Evolutionary conservation across 2,888 invertebrate genomes (phyloP).

Genomic region (Eugnorisma glareosa): DNA sequence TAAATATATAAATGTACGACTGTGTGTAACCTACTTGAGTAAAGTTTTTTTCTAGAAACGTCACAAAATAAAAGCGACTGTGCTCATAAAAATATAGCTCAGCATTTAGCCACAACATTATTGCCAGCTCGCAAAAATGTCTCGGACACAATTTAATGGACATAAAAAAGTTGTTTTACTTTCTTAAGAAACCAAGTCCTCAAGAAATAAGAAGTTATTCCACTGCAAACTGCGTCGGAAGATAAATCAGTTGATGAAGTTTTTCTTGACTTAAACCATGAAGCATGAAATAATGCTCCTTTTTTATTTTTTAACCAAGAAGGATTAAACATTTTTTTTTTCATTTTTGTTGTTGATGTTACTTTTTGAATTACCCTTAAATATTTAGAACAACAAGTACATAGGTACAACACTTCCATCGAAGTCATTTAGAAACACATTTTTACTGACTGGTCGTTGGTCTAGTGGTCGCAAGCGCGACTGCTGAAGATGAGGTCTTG

Average conservation of each 20-base stretch:
- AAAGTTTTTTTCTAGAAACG: background rate
- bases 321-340: background rate
- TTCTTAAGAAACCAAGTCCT: conserved; percentile 33
- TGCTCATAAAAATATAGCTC: conserved; percentile 18
- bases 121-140: conserved; percentile 31
- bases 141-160: conserved; percentile 39
- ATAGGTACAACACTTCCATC: background rate
- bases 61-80: background rate
- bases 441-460: no score
- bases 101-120: conserved; percentile 22
- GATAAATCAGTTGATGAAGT: conserved; percentile 52
- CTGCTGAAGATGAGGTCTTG: no score
- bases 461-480: no score
- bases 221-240: conserved; percentile 30
- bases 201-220: conserved; percentile 49
- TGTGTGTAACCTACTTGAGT: no score
- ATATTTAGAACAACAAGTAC: background rate
- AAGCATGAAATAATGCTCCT: conserved; percentile 30
- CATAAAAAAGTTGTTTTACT: conserved; percentile 34
- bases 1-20: no score
- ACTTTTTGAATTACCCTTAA: background rate
- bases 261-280: conserved; percentile 38
- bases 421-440: background rate
- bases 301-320: conserved; percentile 23
- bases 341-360: background rate